Evolutionary conservation across 2,113 vertebrate species (phyloP), one percentile per base, ranked within the genome.

Genomic region (Nibea coibor): DNA sequence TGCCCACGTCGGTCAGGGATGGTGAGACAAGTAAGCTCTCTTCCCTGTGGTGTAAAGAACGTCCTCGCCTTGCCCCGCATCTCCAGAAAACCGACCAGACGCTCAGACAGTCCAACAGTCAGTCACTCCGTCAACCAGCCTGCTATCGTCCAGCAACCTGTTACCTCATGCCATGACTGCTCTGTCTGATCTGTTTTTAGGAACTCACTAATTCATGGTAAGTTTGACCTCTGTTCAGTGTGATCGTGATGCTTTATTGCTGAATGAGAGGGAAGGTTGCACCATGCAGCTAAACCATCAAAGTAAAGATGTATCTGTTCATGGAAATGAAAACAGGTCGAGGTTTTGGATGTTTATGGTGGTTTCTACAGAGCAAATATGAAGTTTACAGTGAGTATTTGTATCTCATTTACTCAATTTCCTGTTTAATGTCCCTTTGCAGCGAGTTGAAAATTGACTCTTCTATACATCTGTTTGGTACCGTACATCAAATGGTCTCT

Each of bases 171-270:
- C 88, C 92, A 95, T 96, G 95, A 93, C 86, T 71, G 84, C 91
- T 87, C 89, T 89, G 83, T 87, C 87, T 93, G 84, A 92, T 77
- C 87, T 90, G 85, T 88, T 85, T 92, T 85, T 89, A 88, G 88
- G 89, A 86, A 88, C 87, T 89, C 89, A 75, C 86, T 96, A 94
- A 95, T 94, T 93, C 90, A 94, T 93, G 94, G 95, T 95, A 94
- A 91, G 94, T 93, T 72, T 48, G 58, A 50, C n/a, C 31, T 57
- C 45, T 28, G 58, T 45, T 26, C 12, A 9, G 6, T 45, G 0
- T 24, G 20, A 61, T 9, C 47, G 15, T 22, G 10, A 28, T 31
- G 19, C 15, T 54, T 22, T 71, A 0, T 10, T 24, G 24, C 11
- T 2, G 47, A 57, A 8, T 26, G 22, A 39, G 50, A 53, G 54